These are phyloP conservation scores for Oreochromis spilurus DNA, from an alignment of 2,113 vertebrate genomes.

Conservation along the genomic window DNA sequence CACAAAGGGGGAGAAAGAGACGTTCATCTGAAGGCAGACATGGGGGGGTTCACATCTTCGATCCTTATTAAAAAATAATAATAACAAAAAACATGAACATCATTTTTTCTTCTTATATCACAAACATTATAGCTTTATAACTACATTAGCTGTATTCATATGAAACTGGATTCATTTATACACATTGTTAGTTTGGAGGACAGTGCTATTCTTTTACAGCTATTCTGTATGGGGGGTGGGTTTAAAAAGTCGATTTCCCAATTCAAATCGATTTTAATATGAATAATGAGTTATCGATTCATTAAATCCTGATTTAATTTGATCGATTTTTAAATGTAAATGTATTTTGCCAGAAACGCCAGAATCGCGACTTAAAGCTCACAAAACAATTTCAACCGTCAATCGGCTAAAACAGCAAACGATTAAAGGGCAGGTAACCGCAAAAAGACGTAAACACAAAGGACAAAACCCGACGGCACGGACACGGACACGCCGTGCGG, in stretches of 20 bases:
- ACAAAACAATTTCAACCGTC: background rate
- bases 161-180: background rate
- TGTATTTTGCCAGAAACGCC: rapidly evolving
- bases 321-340: background rate
- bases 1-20: too few relatives aligned
- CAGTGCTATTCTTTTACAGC: background rate
- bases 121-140: background rate
- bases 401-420: background rate
- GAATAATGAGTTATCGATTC: background rate
- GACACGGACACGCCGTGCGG: background rate
- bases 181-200: background rate
- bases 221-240: rapidly evolving
- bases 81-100: too few relatives aligned
- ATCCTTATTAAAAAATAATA: too few relatives aligned
- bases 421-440: background rate
- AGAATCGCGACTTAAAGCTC: background rate
- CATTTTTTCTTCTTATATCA: too few relatives aligned
- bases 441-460: background rate
- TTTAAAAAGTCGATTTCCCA: background rate
- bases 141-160: background rate
- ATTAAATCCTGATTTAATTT: background rate
- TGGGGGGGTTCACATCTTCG: too few relatives aligned
- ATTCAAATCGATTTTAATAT: background rate
- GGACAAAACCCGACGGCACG: rapidly evolving
- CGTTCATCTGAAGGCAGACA: too few relatives aligned